Evolutionary conservation across 2,888 invertebrate species (phyloP).

Genomic region (Acanthopleura granulata): DNA sequence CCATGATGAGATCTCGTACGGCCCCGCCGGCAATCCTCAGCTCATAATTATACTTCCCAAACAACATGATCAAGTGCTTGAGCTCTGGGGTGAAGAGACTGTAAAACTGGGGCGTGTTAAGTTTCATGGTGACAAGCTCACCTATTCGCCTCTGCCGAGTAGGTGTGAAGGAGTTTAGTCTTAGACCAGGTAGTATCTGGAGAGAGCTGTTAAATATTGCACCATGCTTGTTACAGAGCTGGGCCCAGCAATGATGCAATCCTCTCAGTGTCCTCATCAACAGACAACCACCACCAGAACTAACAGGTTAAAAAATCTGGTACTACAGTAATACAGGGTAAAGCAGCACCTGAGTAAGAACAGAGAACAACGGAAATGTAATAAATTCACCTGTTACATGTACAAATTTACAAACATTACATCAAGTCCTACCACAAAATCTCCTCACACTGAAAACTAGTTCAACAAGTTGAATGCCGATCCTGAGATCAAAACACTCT

Average conservation of each 20-base stretch:
- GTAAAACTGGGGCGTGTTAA: slow-evolving; percentile 58
- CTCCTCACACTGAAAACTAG: no score
- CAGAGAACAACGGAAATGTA: no score
- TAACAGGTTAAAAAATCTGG: no score
- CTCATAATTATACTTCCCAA: slow-evolving; percentile 80
- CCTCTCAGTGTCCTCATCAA: neutral
- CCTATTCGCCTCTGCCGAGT: slow-evolving; percentile 10
- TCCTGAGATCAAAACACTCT: no score
- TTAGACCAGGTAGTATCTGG: neutral
- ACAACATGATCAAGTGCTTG: slow-evolving; percentile 78
- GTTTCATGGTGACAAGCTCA: slow-evolving; percentile 54
- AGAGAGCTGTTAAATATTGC: no score
- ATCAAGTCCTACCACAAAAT: no score
- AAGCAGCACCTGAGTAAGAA: no score
- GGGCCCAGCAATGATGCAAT: neutral
- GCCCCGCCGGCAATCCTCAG: slow-evolving; percentile 97
- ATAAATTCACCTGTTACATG: no score
- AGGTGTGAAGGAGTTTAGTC: neutral
- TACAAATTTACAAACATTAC: no score
- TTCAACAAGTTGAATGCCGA: no score
- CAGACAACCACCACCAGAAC: no score
- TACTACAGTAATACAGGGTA: no score
- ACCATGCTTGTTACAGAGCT: neutral
- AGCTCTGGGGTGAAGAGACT: slow-evolving; percentile 84
- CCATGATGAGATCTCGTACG: slow-evolving; percentile 78